Percentiles rank a stretch among this genome's conserved stretches.
These are phyloP conservation scores for Sphaerodactylus townsendi DNA, from an alignment of 2,113 vertebrate genomes.

Conservation along the genomic window DNA sequence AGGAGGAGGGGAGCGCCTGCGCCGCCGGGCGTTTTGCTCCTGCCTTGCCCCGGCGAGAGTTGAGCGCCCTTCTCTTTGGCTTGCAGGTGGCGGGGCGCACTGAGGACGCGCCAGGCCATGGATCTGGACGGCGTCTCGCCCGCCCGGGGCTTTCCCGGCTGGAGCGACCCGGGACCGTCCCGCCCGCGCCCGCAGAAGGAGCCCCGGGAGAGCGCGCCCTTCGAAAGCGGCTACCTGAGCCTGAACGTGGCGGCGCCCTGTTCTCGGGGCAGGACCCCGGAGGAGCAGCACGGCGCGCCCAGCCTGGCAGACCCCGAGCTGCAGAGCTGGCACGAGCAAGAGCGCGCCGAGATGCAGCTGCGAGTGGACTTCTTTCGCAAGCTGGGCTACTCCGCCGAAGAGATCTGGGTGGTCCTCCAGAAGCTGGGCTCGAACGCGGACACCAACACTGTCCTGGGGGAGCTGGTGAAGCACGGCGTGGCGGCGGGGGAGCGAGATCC, in stretches of 20 bases:
- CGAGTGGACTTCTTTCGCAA: constrained; percentile 93
- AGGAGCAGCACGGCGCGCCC: background rate
- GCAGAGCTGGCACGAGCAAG: constrained; percentile 7
- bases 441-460: constrained; percentile 90
- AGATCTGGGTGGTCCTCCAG: constrained; percentile 81
- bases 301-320: background rate
- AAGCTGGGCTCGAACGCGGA: constrained; percentile 86
- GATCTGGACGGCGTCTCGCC: constrained; percentile 53
- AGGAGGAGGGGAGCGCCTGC: no score
- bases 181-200: background rate
- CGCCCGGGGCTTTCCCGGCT: constrained; percentile 31
- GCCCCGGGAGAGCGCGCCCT: background rate
- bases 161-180: constrained; percentile 49
- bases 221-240: constrained; percentile 31
- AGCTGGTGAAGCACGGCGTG: constrained; percentile 83
- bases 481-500: constrained; percentile 65
- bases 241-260: background rate
- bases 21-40: no score
- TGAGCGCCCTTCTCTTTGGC: background rate
- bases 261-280: background rate
- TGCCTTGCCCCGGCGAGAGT: background rate
- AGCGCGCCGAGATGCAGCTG: constrained; percentile 77
- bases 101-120: constrained; percentile 54
- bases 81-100: constrained; percentile 53
- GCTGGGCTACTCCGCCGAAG: constrained; percentile 85